Percentiles rank a stretch among this genome's conserved stretches.
Conservation (phyloP, 1,140 invertebrate species). For the Drosophila elegans region DNA sequence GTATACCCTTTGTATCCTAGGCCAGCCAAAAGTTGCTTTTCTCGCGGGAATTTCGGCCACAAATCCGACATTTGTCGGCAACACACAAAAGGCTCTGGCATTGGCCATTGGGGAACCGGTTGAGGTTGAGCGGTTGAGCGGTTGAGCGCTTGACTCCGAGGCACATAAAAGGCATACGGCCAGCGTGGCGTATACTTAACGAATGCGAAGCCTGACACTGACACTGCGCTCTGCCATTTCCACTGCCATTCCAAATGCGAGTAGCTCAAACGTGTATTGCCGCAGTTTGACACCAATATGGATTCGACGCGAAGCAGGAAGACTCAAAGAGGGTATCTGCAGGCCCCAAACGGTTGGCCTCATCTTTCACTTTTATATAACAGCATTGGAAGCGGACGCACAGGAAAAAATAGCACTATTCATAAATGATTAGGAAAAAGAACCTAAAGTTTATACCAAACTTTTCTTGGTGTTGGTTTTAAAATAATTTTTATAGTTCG, state of each 20-base stretch:
- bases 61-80: slow-evolving; percentile 53
- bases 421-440: too few relatives aligned
- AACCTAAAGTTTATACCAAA: too few relatives aligned
- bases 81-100: slow-evolving; percentile 43
- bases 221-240: slow-evolving; percentile 37
- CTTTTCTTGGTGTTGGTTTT: too few relatives aligned
- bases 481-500: too few relatives aligned
- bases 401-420: background rate
- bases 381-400: slow-evolving; percentile 13
- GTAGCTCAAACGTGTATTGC: slow-evolving; percentile 62
- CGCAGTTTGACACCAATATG: slow-evolving; percentile 77
- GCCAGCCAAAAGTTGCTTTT: slow-evolving; percentile 23
- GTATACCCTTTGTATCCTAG: slow-evolving; percentile 24
- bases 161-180: slow-evolving; percentile 73
- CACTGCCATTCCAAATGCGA: slow-evolving; percentile 67
- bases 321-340: slow-evolving; percentile 15
- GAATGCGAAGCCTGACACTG: slow-evolving; percentile 70
- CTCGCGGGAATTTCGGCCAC: slow-evolving; percentile 47
- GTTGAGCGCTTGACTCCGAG: slow-evolving; percentile 15
- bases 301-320: slow-evolving; percentile 22
- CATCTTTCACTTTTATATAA: slow-evolving; percentile 75
- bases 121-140: slow-evolving; percentile 3
- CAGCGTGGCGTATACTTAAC: slow-evolving; percentile 78
- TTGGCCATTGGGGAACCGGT: slow-evolving; percentile 62
- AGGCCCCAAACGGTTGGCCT: slow-evolving; percentile 20